Evolutionary conservation across 2,888 invertebrate species (phyloP), one percentile per base, ranked within the genome.

Genomic region (Cosmia pyralina): DNA sequence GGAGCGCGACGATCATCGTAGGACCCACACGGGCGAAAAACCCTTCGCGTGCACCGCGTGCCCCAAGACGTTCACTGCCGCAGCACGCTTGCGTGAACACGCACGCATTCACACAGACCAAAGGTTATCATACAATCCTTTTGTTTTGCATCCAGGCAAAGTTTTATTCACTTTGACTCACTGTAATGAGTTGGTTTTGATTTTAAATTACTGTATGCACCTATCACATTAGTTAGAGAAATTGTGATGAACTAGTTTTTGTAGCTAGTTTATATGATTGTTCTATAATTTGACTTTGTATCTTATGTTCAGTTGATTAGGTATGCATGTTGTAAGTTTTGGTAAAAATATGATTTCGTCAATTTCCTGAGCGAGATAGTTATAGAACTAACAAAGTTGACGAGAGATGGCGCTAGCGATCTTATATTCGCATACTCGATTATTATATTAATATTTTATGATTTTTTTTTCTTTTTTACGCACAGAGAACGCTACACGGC

Each of bases 1-100:
- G 95, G 96, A 96, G 95, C 96, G 96, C 81, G 96, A 96, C 95
- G 96, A 96, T 87, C 96, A 96, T 83, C 94, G 96, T 28, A 95
- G 96, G 82, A 96, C 95, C 78, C 96, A 96, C 90, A 96, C 96
- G 41, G 95, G 96, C 85, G 96, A 96, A 92, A 93, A 96, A 79
- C 96, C 96, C 91, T 96, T 96, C 91, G 94, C 94, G 89, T 96
- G 96, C 90, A 81, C 93, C 55, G 93, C 92, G 79, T 96, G 96
- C 93, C 94, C 94, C 84, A 96, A 96, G 95, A 96, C 96, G 89
- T 96, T 96, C 92, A 96, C 96, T 80, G 96, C 96, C 69, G 95
- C 96, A 34, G 96, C 96, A 88, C 94, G 96, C 81, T 90, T 96
- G 92, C 93, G 96, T 86, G 96, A 96, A 67, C 96, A 96, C 88